Conservation (phyloP, 1,140 invertebrate genomes). For the Tenebrio molitor region DNA sequence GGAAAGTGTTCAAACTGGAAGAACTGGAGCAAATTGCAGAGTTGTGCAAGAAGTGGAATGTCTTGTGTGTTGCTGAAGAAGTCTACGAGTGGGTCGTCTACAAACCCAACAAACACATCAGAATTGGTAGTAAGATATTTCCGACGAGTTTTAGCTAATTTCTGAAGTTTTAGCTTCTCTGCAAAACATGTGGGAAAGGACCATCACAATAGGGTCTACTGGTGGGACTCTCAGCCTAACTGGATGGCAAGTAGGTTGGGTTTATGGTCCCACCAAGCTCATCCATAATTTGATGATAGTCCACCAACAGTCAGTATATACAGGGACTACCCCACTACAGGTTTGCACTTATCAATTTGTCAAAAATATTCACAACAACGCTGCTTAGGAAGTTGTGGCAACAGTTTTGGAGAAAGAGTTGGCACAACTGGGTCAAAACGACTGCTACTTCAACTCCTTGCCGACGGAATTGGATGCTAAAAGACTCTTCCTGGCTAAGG, state of each 20-base stretch:
- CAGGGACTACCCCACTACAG: constrained; percentile 89
- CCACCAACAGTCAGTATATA: constrained; percentile 89
- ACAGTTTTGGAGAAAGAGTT: constrained; percentile 91
- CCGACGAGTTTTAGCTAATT: constrained; percentile 71
- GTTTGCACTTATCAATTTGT: constrained; percentile 61
- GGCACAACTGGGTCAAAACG: constrained; percentile 75
- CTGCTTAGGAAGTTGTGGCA: constrained; percentile 85
- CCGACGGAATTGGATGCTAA: constrained; percentile 85
- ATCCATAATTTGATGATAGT: constrained; percentile 87
- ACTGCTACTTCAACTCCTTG: constrained; percentile 90
- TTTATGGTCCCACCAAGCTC: constrained; percentile 86
- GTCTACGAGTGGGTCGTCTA: constrained; percentile 98
- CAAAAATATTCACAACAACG: background rate
- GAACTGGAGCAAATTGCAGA: constrained; percentile 84
- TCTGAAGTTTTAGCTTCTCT: constrained; percentile 77
- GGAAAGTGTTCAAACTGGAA: constrained; percentile 84
- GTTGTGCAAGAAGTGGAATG: constrained; percentile 91
- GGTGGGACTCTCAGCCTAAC: constrained; percentile 77
- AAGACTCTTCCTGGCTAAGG: constrained; percentile 86
- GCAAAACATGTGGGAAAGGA: constrained; percentile 98
- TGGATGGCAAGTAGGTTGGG: constrained; percentile 83
- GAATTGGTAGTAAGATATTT: constrained; percentile 62
- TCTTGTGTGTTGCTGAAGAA: constrained; percentile 92
- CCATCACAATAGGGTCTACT: constrained; percentile 96
- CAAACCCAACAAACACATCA: constrained; percentile 82